A percentile compares a stretch with the other conserved stretches of the same genome.
These are phyloP conservation scores for Taurulus bubalis DNA, from an alignment of 2,113 vertebrate genomes.

Conservation along the genomic window DNA sequence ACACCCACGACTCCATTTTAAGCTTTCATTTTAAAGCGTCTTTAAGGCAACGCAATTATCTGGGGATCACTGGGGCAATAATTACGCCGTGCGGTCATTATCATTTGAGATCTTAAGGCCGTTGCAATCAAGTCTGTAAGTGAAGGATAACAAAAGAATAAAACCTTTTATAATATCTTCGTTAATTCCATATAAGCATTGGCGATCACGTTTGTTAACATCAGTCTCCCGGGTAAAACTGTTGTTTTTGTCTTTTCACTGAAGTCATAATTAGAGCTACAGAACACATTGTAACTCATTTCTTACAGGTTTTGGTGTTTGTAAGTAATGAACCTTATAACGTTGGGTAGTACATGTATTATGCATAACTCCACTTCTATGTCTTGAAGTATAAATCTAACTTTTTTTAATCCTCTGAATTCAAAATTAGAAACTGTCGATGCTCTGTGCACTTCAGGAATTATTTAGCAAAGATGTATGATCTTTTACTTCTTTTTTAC, in stretches of 20 bases:
- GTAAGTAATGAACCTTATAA: background rate
- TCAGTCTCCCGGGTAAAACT: background rate
- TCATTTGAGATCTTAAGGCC: constrained; percentile 10
- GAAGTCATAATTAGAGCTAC: background rate
- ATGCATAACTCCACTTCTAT: constrained; percentile 4
- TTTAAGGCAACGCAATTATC: constrained; percentile 27
- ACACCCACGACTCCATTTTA: constrained; percentile 8
- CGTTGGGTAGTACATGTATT: constrained; percentile 12
- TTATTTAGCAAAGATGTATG: constrained; percentile 21
- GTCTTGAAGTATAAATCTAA: constrained; percentile 4
- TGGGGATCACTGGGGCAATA: constrained; percentile 26
- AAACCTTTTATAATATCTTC: background rate
- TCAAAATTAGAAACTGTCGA: background rate
- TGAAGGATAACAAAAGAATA: constrained; percentile 8
- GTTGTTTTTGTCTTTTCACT: background rate
- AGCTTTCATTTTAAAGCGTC: constrained; percentile 33
- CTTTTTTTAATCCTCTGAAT: background rate
- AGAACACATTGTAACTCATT: background rate
- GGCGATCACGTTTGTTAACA: background rate
- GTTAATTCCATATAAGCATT: constrained; percentile 23
- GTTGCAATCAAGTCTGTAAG: constrained; percentile 3
- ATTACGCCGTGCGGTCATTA: constrained; percentile 35
- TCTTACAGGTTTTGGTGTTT: constrained; percentile 3
- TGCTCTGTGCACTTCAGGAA: constrained; percentile 11
- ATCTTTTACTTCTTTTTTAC: constrained; percentile 10